These are phyloP conservation scores for Trachelus stipa DNA, from an alignment of 2,888 invertebrate genomes.

Conservation along the genomic window DNA sequence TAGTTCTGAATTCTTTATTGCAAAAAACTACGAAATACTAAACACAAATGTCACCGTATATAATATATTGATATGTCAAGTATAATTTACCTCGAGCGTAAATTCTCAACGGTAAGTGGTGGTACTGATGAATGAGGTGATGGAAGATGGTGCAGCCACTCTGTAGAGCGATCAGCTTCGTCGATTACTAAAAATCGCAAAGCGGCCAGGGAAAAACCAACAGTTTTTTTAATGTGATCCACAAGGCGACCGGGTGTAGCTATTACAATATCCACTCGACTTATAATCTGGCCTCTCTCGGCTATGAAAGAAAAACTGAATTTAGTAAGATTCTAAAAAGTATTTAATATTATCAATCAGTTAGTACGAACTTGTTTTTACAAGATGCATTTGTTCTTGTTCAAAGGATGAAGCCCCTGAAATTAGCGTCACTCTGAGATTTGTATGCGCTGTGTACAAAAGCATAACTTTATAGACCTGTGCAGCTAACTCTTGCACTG, in stretches of 20 bases:
- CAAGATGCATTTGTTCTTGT: constrained; percentile 76
- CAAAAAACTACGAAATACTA: constrained; percentile 55
- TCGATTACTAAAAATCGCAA: constrained; percentile 90
- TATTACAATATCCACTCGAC: constrained; percentile 85
- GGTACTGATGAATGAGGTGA: constrained; percentile 63
- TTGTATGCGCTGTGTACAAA: constrained; percentile 75
- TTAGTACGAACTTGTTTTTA: constrained; percentile 59
- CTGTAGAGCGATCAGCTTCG: constrained; percentile 96
- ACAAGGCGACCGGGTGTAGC: constrained; percentile 94
- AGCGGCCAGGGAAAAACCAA: constrained; percentile 79
- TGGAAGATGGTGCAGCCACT: constrained; percentile 81
- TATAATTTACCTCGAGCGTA: constrained; percentile 38
- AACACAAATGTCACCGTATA: too few relatives aligned
- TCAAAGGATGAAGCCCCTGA: constrained; percentile 77
- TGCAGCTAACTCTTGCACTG: constrained; percentile 90
- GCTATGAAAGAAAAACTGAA: constrained; percentile 42
- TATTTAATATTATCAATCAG: background rate
- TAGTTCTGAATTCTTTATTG: background rate
- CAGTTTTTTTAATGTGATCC: constrained; percentile 88
- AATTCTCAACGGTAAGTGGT: constrained; percentile 68
- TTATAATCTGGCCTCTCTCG: constrained; percentile 68
- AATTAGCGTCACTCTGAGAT: constrained; percentile 77
- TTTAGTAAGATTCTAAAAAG: background rate
- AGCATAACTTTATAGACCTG: constrained; percentile 90
- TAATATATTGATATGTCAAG: constrained; percentile 4